Evolutionary conservation across 2,888 invertebrate species (phyloP).

Genomic region (Napeogenes inachia): DNA sequence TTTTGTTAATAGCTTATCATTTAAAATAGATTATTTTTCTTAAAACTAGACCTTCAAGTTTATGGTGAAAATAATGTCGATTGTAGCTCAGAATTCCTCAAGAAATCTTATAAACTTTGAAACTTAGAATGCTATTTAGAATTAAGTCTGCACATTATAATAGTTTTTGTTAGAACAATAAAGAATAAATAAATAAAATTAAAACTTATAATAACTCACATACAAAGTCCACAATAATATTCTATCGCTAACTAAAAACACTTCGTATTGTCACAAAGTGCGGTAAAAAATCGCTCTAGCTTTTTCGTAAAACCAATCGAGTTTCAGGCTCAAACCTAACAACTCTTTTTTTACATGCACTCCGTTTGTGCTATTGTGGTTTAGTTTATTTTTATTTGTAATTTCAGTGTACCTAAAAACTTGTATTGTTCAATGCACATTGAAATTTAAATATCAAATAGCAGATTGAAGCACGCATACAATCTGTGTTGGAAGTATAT

Average conservation of each 20-base stretch:
- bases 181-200: too few relatives aligned
- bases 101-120: too few relatives aligned
- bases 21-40: too few relatives aligned
- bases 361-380: not conserved
- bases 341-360: conserved; percentile 2
- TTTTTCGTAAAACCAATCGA: not conserved
- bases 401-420: not conserved
- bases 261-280: not conserved
- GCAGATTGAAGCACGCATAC: not conserved
- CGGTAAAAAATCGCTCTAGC: not conserved
- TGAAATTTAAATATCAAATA: conserved; percentile 1
- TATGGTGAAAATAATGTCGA: too few relatives aligned
- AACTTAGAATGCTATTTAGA: too few relatives aligned
- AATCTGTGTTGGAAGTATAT: not conserved
- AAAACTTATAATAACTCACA: too few relatives aligned
- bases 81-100: too few relatives aligned
- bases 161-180: too few relatives aligned
- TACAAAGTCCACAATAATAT: too few relatives aligned
- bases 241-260: not conserved
- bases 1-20: too few relatives aligned
- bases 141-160: too few relatives aligned
- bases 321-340: not conserved
- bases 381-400: not conserved
- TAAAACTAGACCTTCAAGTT: too few relatives aligned
- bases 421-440: not conserved